Base-by-base conservation (phyloP, 2,888 invertebrate species). In the Chrysolina americana region DNA sequence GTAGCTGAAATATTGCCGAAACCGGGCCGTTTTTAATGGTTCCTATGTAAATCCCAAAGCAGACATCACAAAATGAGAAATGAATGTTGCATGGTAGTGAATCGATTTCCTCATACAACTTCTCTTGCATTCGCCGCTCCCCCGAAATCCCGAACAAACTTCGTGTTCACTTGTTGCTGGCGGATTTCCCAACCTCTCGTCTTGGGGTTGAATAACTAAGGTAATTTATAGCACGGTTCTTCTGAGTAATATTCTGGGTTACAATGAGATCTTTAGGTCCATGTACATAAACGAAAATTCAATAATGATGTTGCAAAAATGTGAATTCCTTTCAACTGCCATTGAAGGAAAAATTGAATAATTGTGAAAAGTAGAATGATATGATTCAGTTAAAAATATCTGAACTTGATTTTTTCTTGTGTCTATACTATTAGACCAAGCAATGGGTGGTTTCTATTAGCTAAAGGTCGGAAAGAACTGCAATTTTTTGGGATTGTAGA, bases 101-200 rank as follows among this genome's bases (percentile, higher is more conserved):
- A 77, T 78, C 78, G 77, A 78, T 78, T 53, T 73, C 75, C 71
- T 66, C 63, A 64, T 66, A 63, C 62, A 64, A 68, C 50, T 63
- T 63, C 44, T 64, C 23, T 44, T 48, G 28, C 44, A 41, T 53
- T 41, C 17, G 41, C 78, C 76, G 76, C 76, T 75, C 65, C 28
- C 53, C 41, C 47, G 66, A 68, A 70, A 77, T 75, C 62, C 75
- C 72, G 77, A 75, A 79, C 76, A 62, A 74, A 68, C 48, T 53
- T 23, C 41, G 59, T 36, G 65, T 69, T 68, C 68, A 73, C 73
- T 73, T 68, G 68, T 73, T 73, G 73, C 68, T 65, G 53, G 36
- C 68, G 47, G 13, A 62, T 41, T n/a, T 15, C 44, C 36, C 36
- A 68, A 41, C 68, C 59, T 63, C 36, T 68, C 44, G 15, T 66